phyloP scores from a whole-genome alignment of 2,113 vertebrate species.

The Trematomus loennbergii region DNA sequence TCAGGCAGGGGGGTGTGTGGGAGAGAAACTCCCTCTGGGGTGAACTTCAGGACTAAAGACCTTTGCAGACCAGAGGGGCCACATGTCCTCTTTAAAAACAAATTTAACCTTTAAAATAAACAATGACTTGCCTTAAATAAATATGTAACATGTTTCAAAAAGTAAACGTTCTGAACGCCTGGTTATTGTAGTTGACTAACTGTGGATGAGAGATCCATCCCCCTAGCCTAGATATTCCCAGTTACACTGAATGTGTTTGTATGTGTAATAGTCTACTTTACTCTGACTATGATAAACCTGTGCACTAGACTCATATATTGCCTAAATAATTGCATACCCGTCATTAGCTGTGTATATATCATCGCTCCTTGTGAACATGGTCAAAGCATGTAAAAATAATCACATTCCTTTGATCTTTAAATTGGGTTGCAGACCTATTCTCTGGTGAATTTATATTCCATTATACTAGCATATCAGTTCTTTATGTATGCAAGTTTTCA shows the following conservation, averaged over 20 bases:
- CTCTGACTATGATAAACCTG: conserved; percentile 10
- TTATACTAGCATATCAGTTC: not conserved
- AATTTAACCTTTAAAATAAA: no score
- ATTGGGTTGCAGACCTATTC: conserved; percentile 3
- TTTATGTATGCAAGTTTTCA: not conserved
- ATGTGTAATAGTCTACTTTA: conserved; percentile 6
- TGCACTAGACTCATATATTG: not conserved
- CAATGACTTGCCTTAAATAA: no score
- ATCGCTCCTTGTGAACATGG: not conserved
- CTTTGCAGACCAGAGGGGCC: no score
- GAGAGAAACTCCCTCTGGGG: no score
- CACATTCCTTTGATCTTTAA: conserved; percentile 20
- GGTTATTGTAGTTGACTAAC: no score
- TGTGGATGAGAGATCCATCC: no score
- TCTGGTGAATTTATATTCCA: not conserved
- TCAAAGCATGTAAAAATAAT: not conserved
- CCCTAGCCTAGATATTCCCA: not conserved
- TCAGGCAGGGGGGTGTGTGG: no score
- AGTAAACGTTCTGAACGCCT: no score
- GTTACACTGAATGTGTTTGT: not conserved
- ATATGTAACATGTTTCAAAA: no score
- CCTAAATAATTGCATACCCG: not conserved
- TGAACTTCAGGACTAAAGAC: no score
- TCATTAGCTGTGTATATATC: conserved; percentile 5
- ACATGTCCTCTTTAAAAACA: no score